Conservation (phyloP, 1,140 invertebrate genomes). For the Rhizoglyphus robini region DNA sequence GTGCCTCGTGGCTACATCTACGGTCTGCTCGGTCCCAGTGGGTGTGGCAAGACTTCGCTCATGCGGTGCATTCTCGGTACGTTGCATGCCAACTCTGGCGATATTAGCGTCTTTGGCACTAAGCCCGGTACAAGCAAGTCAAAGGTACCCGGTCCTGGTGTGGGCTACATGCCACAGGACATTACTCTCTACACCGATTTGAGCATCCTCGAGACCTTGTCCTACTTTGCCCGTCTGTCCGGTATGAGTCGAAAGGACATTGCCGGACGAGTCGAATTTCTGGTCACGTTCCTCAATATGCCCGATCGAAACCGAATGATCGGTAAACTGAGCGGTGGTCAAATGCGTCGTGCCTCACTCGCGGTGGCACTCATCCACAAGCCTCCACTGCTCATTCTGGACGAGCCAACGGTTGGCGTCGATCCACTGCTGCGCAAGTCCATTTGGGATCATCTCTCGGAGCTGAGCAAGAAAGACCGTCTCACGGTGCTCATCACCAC, state of each 20-base stretch:
- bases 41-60: conserved; percentile 40
- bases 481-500: conserved; percentile 40
- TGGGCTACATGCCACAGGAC: conserved; percentile 60
- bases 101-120: conserved; percentile 33
- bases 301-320: too few relatives aligned
- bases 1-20: conserved; percentile 31
- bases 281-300: too few relatives aligned
- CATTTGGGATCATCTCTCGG: conserved; percentile 26
- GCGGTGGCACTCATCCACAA: conserved; percentile 59
- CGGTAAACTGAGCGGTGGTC: conserved; percentile 58
- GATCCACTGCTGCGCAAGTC: conserved; percentile 31
- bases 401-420: conserved; percentile 37
- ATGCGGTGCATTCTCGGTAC: conserved; percentile 30
- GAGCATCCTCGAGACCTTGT: conserved; percentile 82
- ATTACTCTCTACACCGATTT: conserved; percentile 61
- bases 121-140: conserved; percentile 55
- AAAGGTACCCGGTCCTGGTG: conserved; percentile 71
- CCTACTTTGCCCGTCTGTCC: conserved; percentile 91
- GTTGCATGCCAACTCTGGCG: conserved; percentile 9
- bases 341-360: conserved; percentile 78
- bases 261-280: too few relatives aligned
- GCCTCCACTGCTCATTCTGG: conserved; percentile 33
- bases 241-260: neutral
- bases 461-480: conserved; percentile 31
- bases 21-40: conserved; percentile 47